Conservation (phyloP, 1,140 invertebrate species). For the Apocrypta bakeri region DNA sequence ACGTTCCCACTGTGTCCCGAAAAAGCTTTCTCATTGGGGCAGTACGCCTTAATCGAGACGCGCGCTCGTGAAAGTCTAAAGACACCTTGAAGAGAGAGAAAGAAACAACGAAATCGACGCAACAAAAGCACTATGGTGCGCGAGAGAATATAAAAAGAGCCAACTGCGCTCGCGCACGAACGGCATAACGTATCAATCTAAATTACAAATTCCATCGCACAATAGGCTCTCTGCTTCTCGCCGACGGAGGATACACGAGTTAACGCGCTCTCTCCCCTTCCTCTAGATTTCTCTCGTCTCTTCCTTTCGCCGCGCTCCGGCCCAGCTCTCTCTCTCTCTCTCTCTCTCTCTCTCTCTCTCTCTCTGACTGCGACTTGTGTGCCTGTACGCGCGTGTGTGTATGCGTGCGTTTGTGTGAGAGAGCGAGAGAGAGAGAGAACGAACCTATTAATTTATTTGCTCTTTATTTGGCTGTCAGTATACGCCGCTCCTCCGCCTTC, state of each 20-base stretch:
- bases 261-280: slow-evolving; percentile 39
- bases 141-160: slow-evolving; percentile 46
- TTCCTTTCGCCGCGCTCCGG: slow-evolving; percentile 12
- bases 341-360: slow-evolving; percentile 39
- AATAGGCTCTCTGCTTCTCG: slow-evolving; percentile 55
- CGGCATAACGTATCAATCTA: slow-evolving; percentile 66
- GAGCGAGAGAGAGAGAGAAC: too few species aligned
- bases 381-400: too few species aligned
- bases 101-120: neutral
- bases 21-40: slow-evolving; percentile 15
- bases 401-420: too few species aligned
- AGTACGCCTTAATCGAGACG: neutral
- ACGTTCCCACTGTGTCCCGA: neutral
- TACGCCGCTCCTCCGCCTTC: slow-evolving; percentile 60
- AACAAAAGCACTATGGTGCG: slow-evolving; percentile 26
- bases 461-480: slow-evolving; percentile 73
- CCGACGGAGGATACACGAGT: slow-evolving; percentile 47
- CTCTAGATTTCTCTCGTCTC: slow-evolving; percentile 39
- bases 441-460: slow-evolving; percentile 72
- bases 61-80: slow-evolving; percentile 32
- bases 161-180: slow-evolving; percentile 24
- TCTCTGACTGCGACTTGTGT: too few species aligned
- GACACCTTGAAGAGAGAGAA: slow-evolving; percentile 16
- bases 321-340: slow-evolving; percentile 12
- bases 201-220: slow-evolving; percentile 71